A percentile compares a stretch with the other conserved stretches of the same genome.
Evolutionary conservation across 2,888 invertebrate genomes (phyloP).

Genomic region (Tuta absoluta): DNA sequence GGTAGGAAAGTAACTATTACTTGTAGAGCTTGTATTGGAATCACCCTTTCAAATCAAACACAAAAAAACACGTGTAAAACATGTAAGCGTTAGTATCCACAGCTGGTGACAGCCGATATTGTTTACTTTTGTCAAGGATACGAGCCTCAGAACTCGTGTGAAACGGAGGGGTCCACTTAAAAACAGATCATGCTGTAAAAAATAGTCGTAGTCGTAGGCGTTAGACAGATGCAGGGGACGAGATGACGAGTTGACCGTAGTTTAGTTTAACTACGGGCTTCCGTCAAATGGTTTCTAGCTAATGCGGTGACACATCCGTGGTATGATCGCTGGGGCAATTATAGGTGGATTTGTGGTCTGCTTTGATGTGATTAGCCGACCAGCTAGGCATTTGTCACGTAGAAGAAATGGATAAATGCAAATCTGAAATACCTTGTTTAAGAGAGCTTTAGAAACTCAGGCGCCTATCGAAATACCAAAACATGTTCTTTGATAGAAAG

Average conservation of each 20-base stretch:
- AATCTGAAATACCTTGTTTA: too few relatives aligned
- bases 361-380: slow-evolving; percentile 8
- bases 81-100: slow-evolving; percentile 40
- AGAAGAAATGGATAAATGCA: neutral
- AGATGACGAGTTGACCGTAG: slow-evolving; percentile 72
- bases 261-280: slow-evolving; percentile 74
- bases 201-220: slow-evolving; percentile 66
- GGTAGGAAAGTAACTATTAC: slow-evolving; percentile 17
- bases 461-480: too few relatives aligned
- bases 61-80: slow-evolving; percentile 28
- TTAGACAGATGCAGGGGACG: slow-evolving; percentile 64
- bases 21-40: slow-evolving; percentile 2
- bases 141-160: slow-evolving; percentile 57
- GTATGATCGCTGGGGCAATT: slow-evolving; percentile 21
- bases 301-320: slow-evolving; percentile 49
- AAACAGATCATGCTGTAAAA: slow-evolving; percentile 60
- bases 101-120: slow-evolving; percentile 46
- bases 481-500: neutral
- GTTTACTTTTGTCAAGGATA: slow-evolving; percentile 57
- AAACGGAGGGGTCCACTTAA: slow-evolving; percentile 63
- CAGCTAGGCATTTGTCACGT: neutral
- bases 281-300: slow-evolving; percentile 55
- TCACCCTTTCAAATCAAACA: slow-evolving; percentile 5
- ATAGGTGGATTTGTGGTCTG: slow-evolving; percentile 21
- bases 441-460: too few relatives aligned